phyloP scores from a whole-genome alignment of 1,140 invertebrate species.

The Thaumatotibia leucotreta region DNA sequence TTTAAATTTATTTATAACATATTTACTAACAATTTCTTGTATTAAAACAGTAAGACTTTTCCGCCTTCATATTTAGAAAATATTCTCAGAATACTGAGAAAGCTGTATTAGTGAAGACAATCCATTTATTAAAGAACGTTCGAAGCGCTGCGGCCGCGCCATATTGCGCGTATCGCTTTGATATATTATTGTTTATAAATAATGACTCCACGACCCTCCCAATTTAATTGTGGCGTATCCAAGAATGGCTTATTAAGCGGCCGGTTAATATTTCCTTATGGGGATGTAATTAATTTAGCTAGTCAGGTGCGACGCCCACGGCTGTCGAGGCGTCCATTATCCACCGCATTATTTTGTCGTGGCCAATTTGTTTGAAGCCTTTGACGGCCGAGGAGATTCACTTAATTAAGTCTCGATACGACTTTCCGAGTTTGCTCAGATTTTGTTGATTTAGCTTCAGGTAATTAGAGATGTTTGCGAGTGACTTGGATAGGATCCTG shows the following conservation, averaged over 20 bases:
- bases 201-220: slow-evolving; percentile 68
- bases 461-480: slow-evolving; percentile 18
- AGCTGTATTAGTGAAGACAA: background rate
- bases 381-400: slow-evolving; percentile 63
- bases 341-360: slow-evolving; percentile 68
- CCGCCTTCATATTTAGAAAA: background rate
- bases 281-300: slow-evolving; percentile 74
- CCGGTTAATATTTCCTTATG: slow-evolving; percentile 76
- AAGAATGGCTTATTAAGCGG: slow-evolving; percentile 73
- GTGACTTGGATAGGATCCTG: background rate
- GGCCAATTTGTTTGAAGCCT: slow-evolving; percentile 74
- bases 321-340: slow-evolving; percentile 66
- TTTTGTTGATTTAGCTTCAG: slow-evolving; percentile 35
- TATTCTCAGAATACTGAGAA: no score
- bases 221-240: slow-evolving; percentile 75
- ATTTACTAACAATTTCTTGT: no score
- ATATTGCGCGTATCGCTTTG: slow-evolving; percentile 74
- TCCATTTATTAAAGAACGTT: slow-evolving; percentile 9
- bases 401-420: slow-evolving; percentile 60
- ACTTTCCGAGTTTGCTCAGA: slow-evolving; percentile 34
- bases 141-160: slow-evolving; percentile 45
- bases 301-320: slow-evolving; percentile 68
- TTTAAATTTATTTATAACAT: no score
- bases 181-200: slow-evolving; percentile 77
- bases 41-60: no score